Percentiles rank a stretch among this genome's conserved stretches.
phyloP scores from a whole-genome alignment of 2,888 invertebrate species.

The Eucera pruinosa region DNA sequence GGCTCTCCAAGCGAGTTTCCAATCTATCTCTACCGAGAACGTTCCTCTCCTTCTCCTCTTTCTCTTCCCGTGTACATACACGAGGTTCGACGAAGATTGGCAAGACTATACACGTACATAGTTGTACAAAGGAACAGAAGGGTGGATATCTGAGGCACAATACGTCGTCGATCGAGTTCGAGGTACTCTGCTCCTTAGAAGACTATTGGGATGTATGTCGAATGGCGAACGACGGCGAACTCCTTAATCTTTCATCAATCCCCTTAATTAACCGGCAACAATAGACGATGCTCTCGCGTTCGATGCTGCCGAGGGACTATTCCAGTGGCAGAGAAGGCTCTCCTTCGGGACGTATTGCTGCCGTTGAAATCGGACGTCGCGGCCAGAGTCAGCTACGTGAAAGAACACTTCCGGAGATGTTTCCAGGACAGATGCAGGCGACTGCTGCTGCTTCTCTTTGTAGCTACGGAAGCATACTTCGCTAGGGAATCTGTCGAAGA shows the following conservation, averaged over 20 bases:
- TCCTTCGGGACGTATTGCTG: slow-evolving; percentile 44
- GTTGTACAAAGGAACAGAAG: not conserved
- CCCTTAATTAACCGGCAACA: slow-evolving; percentile 79
- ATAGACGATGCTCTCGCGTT: slow-evolving; percentile 62
- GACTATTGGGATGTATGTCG: slow-evolving; percentile 22
- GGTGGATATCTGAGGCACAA: slow-evolving; percentile 63
- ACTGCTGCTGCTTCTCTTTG: slow-evolving; percentile 37
- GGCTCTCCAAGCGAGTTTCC: slow-evolving; percentile 41
- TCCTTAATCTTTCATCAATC: slow-evolving; percentile 79
- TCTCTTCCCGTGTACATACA: no score
- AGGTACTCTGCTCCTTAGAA: slow-evolving; percentile 20
- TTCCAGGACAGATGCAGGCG: slow-evolving; percentile 49
- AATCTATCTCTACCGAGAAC: slow-evolving; percentile 36
- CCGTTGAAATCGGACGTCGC: slow-evolving; percentile 60
- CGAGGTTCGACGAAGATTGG: no score
- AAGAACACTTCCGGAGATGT: slow-evolving; percentile 42
- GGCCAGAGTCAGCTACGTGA: slow-evolving; percentile 40
- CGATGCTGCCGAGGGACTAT: slow-evolving; percentile 46
- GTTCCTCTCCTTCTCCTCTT: not conserved
- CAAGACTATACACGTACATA: no score
- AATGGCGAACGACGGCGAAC: slow-evolving; percentile 31
- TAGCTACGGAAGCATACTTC: slow-evolving; percentile 9
- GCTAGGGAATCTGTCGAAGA: slow-evolving; percentile 28
- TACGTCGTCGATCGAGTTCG: slow-evolving; percentile 63
- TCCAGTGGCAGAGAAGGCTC: no score